A percentile compares a stretch with the other conserved stretches of the same genome.
These are phyloP conservation scores for Catocala fraxini DNA, from an alignment of 2,888 invertebrate species.

Conservation along the genomic window DNA sequence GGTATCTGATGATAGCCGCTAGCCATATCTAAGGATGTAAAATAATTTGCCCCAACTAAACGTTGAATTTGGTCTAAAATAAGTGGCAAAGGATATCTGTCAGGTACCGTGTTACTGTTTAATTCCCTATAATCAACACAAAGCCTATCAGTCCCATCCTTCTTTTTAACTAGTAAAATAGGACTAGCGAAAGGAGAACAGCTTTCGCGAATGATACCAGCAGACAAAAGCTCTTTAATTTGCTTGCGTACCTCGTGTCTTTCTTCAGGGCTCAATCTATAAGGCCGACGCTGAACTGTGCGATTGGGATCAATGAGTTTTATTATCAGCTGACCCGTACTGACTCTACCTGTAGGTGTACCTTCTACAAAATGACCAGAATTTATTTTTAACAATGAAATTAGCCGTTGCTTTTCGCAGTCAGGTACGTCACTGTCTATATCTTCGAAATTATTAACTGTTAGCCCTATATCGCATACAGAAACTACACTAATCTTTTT, in stretches of 20 bases:
- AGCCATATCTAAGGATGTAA: too few relatives aligned
- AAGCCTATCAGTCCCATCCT: conserved; percentile 1
- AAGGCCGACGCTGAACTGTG: conserved; percentile 12
- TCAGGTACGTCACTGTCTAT: too few relatives aligned
- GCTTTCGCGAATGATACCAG: conserved; percentile 10
- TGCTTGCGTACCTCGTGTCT: not conserved
- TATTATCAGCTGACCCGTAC: conserved; percentile 2
- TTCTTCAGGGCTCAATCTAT: conserved; percentile 7
- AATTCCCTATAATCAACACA: conserved; percentile 14
- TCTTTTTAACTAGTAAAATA: conserved; percentile 13
- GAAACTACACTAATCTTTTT: too few relatives aligned
- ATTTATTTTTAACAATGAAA: too few relatives aligned
- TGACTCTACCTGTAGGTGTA: conserved; percentile 3
- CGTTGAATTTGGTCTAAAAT: conserved; percentile 17
- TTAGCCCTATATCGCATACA: too few relatives aligned
- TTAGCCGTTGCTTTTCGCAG: too few relatives aligned
- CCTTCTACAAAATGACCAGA: too few relatives aligned
- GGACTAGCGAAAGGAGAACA: conserved; percentile 14
- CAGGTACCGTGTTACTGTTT: conserved; percentile 6
- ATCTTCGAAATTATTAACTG: too few relatives aligned
- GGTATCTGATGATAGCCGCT: too few relatives aligned
- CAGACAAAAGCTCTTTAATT: conserved; percentile 3
- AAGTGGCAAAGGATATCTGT: conserved; percentile 8
- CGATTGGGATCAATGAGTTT: conserved; percentile 6
- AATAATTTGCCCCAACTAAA: conserved; percentile 13